phyloP scores from a whole-genome alignment of 2,888 invertebrate genomes.

The Chironomus tentans region DNA sequence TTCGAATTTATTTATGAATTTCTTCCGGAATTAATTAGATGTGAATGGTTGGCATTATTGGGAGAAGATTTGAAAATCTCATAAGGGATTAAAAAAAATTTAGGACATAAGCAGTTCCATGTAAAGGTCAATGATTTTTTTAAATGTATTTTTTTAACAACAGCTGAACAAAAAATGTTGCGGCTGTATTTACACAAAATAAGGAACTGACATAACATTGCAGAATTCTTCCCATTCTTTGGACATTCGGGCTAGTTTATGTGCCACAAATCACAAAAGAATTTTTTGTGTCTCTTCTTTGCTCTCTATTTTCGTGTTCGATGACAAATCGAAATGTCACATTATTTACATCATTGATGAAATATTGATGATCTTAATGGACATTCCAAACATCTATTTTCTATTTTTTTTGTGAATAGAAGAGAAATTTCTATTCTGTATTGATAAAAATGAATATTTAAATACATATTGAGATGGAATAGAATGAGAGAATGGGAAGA shows the following conservation, averaged over 20 bases:
- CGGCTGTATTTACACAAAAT: constrained; percentile 17
- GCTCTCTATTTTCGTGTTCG: background rate
- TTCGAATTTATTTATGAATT: background rate
- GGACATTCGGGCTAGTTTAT: too few species aligned
- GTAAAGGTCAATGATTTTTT: too few species aligned
- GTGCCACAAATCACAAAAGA: background rate
- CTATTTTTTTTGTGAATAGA: background rate
- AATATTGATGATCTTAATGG: constrained; percentile 12
- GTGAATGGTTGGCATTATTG: background rate
- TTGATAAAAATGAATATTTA: background rate
- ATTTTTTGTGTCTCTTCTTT: background rate
- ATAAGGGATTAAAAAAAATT: background rate
- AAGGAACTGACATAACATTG: background rate
- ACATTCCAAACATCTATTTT: background rate
- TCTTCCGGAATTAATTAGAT: constrained; percentile 15
- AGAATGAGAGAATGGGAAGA: background rate
- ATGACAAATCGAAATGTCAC: constrained; percentile 16
- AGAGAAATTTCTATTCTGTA: background rate
- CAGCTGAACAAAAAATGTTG: background rate
- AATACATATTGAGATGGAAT: background rate
- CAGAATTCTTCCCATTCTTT: background rate
- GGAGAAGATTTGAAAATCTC: background rate
- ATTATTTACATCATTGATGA: constrained; percentile 25
- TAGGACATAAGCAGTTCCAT: background rate
- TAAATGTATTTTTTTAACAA: background rate